Evolutionary conservation across 2,113 vertebrate genomes (phyloP), one percentile per base, ranked within the genome.

Genomic region (Phalacrocorax aristotelis): DNA sequence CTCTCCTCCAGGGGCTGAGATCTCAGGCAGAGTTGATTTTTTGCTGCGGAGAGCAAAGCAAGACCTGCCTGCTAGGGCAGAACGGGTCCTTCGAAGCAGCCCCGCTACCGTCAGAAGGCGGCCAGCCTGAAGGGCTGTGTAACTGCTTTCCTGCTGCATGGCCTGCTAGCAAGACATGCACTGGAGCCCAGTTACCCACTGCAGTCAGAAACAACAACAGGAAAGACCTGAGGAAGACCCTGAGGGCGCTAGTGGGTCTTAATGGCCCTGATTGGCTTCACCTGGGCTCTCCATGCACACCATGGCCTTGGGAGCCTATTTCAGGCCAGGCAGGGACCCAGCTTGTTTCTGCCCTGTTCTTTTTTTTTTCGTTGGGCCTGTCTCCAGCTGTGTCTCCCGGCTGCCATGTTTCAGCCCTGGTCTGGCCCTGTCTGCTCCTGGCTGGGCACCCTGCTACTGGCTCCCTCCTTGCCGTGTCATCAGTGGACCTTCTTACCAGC

Each of bases 51-150:
- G 49, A 52, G 44, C 27, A 57, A 61, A 78, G 48, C n/a, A 15
- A 27, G 76, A 51, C 2, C 32, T 60, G 83, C 23, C 40, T 58
- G 49, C 27, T 17, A 5, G 65, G 44, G 42, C 89, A 76, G 75
- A 48, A 38, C 5, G 1, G 6, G 34, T 38, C 27, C 69, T 60
- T 13, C 15, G 68, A 46, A 57, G 54, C 77, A 84, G 77, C 38
- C 42, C 18, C 0, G 0, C 49, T 13, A 3, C 16, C 4, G 2
- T 6, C 55, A 13, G 60, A 36, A 34, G 20, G 20, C 7, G 29
- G 6, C 26, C 38, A 68, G 82, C 22, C 78, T 7, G 18, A 7
- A 13, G 34, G 15, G 38, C 10, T 44, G 36, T 10, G 1, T 1
- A 27, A 25, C 25, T 26, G 55, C n/a, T 25, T 23, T 11, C 9